Evolutionary conservation across 2,888 invertebrate genomes (phyloP), one percentile per base, ranked within the genome.

Genomic region (Ptilodon capucinus): DNA sequence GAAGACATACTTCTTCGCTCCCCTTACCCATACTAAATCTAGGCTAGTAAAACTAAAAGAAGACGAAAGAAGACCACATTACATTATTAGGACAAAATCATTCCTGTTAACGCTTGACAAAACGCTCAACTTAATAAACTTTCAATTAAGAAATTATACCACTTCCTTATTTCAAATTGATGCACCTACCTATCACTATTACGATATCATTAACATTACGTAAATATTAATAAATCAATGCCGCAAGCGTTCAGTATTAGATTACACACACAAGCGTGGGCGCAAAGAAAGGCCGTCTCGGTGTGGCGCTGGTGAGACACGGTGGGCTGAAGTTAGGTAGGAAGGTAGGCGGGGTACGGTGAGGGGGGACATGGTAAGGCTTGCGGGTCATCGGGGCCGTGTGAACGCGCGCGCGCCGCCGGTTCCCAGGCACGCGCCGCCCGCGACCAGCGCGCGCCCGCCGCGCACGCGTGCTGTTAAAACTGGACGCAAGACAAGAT

Each of bases 381-480:
- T 60, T 41, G 64, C 75, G 74, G 84, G 90, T 87, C 88, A 85
- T 76, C 66, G 79, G 70, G 86, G 86, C 86, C 86, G 87, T 86
- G 87, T 84, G 87, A 87, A 86, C 81, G 88, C 88, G 91, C 91
- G 91, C 91, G 91, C 88, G 86, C 84, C 88, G 84, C 76, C 81
- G 87, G 86, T 86, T 86, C 86, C 86, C 86, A 86, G 86, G 76
- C 87, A 86, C 91, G 91, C 91, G 91, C 88, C 91, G 84, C 79
- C 79, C 81, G 82, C 84, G 81, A 80, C 73, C 64, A 63, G 70
- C 78, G 73, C 79, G 76, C 78, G 74, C 74, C 59, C 44, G 51
- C 49, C 50, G 57, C 54, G 70, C 60, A 71, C 69, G 54, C 67
- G 46, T 55, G 57, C 65, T 58, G 64, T 53, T 4, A 46, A 28